Percentiles rank a stretch among this genome's conserved stretches.
These are phyloP conservation scores for Acrocephalus kingi DNA, from an alignment of 2,113 vertebrate species.

Conservation along the genomic window DNA sequence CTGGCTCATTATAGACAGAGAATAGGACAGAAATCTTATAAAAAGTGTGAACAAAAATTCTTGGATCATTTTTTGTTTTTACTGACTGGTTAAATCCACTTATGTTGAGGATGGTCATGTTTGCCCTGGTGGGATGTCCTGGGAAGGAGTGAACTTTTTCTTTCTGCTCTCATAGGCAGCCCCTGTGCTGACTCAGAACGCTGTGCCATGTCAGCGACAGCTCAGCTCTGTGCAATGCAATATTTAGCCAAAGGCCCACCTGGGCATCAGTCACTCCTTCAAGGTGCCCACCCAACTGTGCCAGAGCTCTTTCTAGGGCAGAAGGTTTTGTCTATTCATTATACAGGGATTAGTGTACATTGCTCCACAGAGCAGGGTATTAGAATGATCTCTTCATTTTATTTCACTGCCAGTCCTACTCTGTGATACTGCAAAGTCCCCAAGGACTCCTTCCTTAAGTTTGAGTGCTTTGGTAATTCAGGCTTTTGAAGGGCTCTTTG, in stretches of 20 bases:
- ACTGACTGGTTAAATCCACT: background rate
- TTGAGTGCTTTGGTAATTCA: background rate
- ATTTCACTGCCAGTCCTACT: background rate
- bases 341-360: background rate
- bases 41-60: background rate
- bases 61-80: background rate
- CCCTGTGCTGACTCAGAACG: background rate
- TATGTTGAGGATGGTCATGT: background rate
- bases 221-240: background rate
- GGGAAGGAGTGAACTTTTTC: background rate
- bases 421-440: background rate
- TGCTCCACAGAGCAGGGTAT: background rate
- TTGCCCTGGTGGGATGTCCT: background rate
- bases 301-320: background rate
- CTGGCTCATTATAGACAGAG: background rate
- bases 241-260: background rate
- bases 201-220: background rate
- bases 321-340: background rate
- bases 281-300: background rate
- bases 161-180: accelerated
- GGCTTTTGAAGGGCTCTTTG: background rate
- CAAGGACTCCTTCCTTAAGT: background rate
- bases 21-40: background rate
- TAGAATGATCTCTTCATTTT: background rate
- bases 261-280: background rate